phyloP scores from a whole-genome alignment of 2,113 vertebrate species.

The Poecilia latipinna region DNA sequence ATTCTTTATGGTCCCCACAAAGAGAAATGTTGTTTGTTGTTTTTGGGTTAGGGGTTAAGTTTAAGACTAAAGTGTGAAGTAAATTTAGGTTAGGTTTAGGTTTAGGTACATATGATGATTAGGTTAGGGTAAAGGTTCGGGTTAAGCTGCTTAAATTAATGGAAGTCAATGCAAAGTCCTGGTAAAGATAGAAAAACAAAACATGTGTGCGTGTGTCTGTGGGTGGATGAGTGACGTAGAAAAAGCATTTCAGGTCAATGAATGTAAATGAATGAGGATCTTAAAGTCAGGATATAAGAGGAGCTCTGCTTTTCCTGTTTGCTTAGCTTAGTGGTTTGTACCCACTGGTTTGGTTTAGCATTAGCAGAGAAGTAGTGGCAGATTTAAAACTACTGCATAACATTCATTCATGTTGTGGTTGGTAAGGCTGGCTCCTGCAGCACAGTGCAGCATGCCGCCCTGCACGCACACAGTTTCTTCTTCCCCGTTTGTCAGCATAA shows the following conservation, averaged over 20 bases:
- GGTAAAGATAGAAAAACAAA: too few species aligned
- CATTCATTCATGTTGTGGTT: neutral
- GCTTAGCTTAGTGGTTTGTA: constrained; percentile 6
- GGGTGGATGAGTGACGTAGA: neutral
- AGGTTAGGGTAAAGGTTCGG: too few species aligned
- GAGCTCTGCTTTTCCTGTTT: neutral
- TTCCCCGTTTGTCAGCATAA: constrained; percentile 19
- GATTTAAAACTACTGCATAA: neutral
- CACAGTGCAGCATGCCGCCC: constrained; percentile 15
- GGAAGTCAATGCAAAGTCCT: too few species aligned
- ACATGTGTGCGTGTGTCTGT: neutral
- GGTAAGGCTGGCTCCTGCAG: neutral
- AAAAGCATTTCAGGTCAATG: constrained; percentile 24
- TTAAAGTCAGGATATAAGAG: neutral
- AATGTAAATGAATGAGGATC: constrained; percentile 23
- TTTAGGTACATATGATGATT: too few species aligned
- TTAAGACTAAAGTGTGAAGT: too few species aligned
- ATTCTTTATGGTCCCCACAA: too few species aligned
- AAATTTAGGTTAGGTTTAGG: too few species aligned
- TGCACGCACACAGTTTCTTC: constrained; percentile 58
- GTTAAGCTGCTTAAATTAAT: too few species aligned
- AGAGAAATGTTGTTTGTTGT: too few species aligned
- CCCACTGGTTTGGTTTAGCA: neutral
- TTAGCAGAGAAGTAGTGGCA: neutral
- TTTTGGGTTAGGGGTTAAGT: too few species aligned